Evolutionary conservation across 2,888 invertebrate genomes (phyloP).

Genomic region (Cheilosia soror): DNA sequence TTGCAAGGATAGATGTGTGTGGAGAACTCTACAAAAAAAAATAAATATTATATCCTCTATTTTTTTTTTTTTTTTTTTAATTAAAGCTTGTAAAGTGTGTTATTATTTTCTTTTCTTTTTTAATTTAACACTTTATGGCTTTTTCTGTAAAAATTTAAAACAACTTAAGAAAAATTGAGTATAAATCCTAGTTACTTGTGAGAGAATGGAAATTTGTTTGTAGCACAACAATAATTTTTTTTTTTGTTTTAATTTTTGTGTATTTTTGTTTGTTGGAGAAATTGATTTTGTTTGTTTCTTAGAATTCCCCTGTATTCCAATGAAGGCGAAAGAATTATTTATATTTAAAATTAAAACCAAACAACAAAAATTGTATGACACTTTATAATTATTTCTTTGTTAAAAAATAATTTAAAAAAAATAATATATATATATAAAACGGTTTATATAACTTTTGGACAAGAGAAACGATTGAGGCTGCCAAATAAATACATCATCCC

Average conservation of each 20-base stretch:
- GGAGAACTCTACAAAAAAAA: constrained; percentile 51
- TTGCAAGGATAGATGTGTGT: constrained; percentile 70
- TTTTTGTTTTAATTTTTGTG: constrained; percentile 37
- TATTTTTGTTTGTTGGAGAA: constrained; percentile 68
- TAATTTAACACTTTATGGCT: constrained; percentile 68
- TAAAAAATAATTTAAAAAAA: constrained; percentile 2
- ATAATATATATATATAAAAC: not conserved
- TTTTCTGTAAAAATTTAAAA: constrained; percentile 44
- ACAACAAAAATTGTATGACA: constrained; percentile 50
- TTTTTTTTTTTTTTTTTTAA: constrained; percentile 61
- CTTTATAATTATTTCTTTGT: constrained; percentile 66
- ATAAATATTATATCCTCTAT: constrained; percentile 33
- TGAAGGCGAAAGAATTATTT: constrained; percentile 74
- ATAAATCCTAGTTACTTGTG: constrained; percentile 68
- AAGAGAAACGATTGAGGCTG: constrained; percentile 63
- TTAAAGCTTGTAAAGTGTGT: constrained; percentile 74
- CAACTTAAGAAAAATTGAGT: constrained; percentile 36
- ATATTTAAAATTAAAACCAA: constrained; percentile 40
- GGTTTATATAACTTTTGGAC: constrained; percentile 36
- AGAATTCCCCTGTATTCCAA: constrained; percentile 67
- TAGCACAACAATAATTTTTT: constrained; percentile 75
- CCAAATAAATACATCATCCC: constrained; percentile 9
- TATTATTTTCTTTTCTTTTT: constrained; percentile 43
- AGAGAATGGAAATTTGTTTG: constrained; percentile 74
- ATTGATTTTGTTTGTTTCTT: constrained; percentile 75